Evolutionary conservation across 2,797 vertebrate species (phyloP).

Genomic region (Holocentrus rufus): DNA sequence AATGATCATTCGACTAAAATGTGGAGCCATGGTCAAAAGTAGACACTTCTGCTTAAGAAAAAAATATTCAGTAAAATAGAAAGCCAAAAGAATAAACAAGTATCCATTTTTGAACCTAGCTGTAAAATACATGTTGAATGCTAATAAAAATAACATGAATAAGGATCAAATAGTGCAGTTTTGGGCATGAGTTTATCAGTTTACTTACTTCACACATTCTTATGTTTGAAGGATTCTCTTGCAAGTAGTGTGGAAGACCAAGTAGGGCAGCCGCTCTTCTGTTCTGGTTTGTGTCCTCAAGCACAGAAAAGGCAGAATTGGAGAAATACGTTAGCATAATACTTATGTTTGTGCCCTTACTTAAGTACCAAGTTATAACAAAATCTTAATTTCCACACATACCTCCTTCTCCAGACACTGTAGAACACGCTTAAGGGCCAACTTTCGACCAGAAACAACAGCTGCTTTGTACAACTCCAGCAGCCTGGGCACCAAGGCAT

Average conservation of each 20-base stretch:
- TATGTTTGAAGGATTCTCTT: conserved; percentile 18
- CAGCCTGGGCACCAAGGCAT: conserved; percentile 25
- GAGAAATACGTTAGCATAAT: neutral
- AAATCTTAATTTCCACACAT: conserved; percentile 3
- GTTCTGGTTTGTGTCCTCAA: conserved; percentile 36
- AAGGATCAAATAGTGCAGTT: neutral
- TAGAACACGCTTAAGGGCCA: conserved; percentile 12
- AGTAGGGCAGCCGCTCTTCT: conserved; percentile 37
- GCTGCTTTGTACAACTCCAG: conserved; percentile 13
- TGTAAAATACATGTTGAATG: too few relatives aligned
- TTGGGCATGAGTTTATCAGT: too few relatives aligned
- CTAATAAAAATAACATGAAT: neutral
- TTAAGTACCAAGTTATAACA: conserved; percentile 12
- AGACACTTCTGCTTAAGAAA: neutral
- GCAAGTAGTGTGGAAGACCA: conserved; percentile 23
- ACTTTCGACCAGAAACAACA: conserved; percentile 11
- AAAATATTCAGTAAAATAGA: too few relatives aligned
- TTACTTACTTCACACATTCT: conserved; percentile 30
- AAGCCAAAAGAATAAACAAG: too few relatives aligned
- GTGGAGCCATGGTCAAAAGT: neutral
- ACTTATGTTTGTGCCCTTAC: neutral
- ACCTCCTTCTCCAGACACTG: conserved; percentile 20
- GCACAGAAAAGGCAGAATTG: too few relatives aligned
- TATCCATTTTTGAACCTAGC: too few relatives aligned
- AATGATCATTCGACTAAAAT: neutral